These are phyloP conservation scores for Sceliomorpha sp. DNA, from an alignment of 2,888 invertebrate genomes.

Conservation along the genomic window DNA sequence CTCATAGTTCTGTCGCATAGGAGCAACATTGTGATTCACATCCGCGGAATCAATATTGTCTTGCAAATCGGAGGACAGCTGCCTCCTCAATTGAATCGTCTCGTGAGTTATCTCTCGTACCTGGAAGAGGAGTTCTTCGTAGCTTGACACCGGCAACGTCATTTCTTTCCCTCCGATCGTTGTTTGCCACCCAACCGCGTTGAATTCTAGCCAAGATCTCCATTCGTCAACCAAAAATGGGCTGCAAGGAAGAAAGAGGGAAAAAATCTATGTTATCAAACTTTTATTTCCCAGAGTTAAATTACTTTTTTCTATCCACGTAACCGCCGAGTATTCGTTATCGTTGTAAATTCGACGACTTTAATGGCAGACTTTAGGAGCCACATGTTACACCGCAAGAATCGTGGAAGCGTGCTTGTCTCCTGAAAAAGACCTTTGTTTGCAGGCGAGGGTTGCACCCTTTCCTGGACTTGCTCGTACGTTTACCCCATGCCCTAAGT, in stretches of 20 bases:
- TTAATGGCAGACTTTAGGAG: constrained; percentile 14
- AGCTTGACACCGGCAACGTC: constrained; percentile 84
- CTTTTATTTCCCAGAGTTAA: constrained; percentile 4
- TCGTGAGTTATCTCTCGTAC: constrained; percentile 83
- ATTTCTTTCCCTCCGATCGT: constrained; percentile 76
- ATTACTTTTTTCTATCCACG: too few relatives aligned
- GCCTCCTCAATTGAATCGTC: constrained; percentile 83
- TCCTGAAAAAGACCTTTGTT: constrained; percentile 36
- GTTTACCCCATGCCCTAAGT: constrained; percentile 42
- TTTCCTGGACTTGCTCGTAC: constrained; percentile 23
- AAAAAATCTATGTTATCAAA: not conserved
- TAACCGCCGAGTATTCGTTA: too few relatives aligned
- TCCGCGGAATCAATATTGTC: constrained; percentile 73
- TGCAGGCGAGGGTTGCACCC: constrained; percentile 42
- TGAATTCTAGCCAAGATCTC: constrained; percentile 54
- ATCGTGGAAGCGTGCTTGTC: constrained; percentile 22
- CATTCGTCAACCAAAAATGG: constrained; percentile 62
- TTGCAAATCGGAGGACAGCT: constrained; percentile 77
- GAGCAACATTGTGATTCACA: constrained; percentile 72
- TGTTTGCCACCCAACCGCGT: constrained; percentile 62
- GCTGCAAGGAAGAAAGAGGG: constrained; percentile 47
- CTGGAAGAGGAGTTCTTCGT: constrained; percentile 84
- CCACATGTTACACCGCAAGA: constrained; percentile 18
- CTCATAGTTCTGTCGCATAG: constrained; percentile 65
- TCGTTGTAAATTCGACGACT: not conserved